Conservation (phyloP, 2,113 vertebrate species). For the Notarius lentiginosus region DNA sequence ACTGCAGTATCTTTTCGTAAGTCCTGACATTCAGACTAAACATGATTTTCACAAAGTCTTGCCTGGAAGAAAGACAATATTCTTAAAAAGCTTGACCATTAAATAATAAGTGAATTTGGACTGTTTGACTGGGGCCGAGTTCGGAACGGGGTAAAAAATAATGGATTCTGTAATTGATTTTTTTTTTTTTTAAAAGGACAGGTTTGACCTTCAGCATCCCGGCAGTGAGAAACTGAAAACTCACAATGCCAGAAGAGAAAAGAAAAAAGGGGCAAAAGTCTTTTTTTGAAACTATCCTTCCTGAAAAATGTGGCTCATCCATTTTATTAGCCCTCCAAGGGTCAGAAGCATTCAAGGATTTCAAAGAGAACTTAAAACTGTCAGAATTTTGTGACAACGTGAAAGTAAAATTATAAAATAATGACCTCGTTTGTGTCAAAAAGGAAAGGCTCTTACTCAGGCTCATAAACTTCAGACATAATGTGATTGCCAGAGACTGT, state of each 20-base stretch:
- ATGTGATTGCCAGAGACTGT: background rate
- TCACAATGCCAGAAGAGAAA: background rate
- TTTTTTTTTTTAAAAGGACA: conserved; percentile 15
- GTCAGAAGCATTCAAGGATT: background rate
- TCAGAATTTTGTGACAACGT: conserved; percentile 2
- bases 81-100: conserved; percentile 55
- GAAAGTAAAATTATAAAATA: background rate
- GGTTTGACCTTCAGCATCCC: conserved; percentile 5
- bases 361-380: background rate
- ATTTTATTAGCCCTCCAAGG: background rate
- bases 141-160: conserved; percentile 20
- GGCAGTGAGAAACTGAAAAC: conserved; percentile 25
- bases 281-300: background rate
- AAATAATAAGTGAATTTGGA: conserved; percentile 31
- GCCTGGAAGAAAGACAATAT: background rate
- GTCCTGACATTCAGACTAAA: conserved; percentile 70
- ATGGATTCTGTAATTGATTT: background rate
- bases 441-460: background rate
- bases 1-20: conserved; percentile 62
- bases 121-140: conserved; percentile 1
- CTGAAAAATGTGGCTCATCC: background rate
- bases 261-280: background rate
- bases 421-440: background rate
- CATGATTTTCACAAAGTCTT: conserved; percentile 50
- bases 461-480: background rate